Base-by-base conservation (phyloP, 2,113 vertebrate genomes). In the Gambusia affinis region DNA sequence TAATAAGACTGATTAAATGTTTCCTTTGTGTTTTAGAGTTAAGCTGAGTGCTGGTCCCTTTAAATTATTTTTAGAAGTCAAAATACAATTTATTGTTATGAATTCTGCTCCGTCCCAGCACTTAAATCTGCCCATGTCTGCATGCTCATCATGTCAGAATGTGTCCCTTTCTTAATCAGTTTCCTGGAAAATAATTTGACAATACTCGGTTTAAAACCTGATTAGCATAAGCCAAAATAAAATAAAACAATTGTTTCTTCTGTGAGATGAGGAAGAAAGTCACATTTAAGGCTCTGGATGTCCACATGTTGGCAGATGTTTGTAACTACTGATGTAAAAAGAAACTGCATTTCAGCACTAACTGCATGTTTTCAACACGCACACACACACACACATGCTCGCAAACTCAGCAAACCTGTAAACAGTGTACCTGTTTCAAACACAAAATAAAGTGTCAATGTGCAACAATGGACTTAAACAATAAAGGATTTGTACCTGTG, bases 291-390 rank as follows among this genome's bases (percentile, higher is more conserved):
- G 37, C 42, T 67, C 39, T 61, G 76, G 75, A 39, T 27, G 63
- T 71, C 69, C 57, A 72, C 33, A n/a, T 3, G 27, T 76, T 19
- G 33, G 64, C 80, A 80, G 79, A 76, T 80, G 85, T 92, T 86
- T 93, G 29, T 90, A 89, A 92, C 89, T 95, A 93, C 90, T 96
- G 95, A 95, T 90, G 93, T 92, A 95, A 94, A 57, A 57, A 57
- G 24, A 95, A 93, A 90, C 95, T 96, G 97, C 97, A 96, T 97
- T 95, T 94, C 94, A 96, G 88, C 95, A 95, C 92, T 95, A 94
- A 95, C 94, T 95, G 96, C 97, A 97, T 96, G 96, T 95, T 95
- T 95, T 96, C 79, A 64, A 72, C 73, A 67, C 71, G 70, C 73
- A 67, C 71, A 73, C 73, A 67, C 71, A 64, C 35, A 11, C 73